Evolutionary conservation across 2,888 invertebrate genomes (phyloP).

Genomic region (Heteromyza rotundicornis): DNA sequence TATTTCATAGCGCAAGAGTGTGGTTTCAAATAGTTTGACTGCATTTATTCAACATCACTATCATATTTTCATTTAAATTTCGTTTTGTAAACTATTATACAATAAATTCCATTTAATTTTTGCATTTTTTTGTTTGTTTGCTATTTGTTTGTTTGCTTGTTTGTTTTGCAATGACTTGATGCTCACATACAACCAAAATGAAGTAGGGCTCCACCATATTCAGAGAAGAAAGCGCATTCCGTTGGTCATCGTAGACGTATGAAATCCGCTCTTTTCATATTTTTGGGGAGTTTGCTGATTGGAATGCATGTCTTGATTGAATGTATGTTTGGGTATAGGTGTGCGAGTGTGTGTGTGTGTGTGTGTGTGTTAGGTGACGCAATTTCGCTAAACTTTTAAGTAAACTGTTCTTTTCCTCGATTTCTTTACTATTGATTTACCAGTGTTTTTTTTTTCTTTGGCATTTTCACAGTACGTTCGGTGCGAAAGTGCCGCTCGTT

Average conservation of each 20-base stretch:
- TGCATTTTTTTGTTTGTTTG: slow-evolving; percentile 11
- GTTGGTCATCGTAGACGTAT: too few relatives aligned
- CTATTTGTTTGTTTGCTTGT: slow-evolving; percentile 22
- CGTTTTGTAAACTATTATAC: not conserved
- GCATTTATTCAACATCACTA: not conserved
- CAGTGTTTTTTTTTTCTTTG: too few relatives aligned
- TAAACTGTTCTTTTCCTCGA: too few relatives aligned
- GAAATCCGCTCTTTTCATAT: too few relatives aligned
- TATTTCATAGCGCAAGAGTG: not conserved
- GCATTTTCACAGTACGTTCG: too few relatives aligned
- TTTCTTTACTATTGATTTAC: too few relatives aligned
- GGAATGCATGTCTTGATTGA: not conserved
- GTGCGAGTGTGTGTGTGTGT: not conserved
- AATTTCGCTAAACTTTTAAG: too few relatives aligned
- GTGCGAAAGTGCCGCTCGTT: too few relatives aligned
- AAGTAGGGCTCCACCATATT: too few relatives aligned
- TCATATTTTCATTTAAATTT: not conserved
- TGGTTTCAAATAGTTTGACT: not conserved
- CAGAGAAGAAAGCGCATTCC: too few relatives aligned
- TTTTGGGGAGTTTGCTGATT: not conserved
- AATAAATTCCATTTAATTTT: slow-evolving; percentile 25
- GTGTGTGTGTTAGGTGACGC: not conserved
- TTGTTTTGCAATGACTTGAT: too few relatives aligned
- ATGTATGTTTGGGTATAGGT: not conserved
- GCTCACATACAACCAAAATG: too few relatives aligned